These are phyloP conservation scores for Clarias batrachus DNA, from an alignment of 2,113 vertebrate genomes.

Conservation along the genomic window DNA sequence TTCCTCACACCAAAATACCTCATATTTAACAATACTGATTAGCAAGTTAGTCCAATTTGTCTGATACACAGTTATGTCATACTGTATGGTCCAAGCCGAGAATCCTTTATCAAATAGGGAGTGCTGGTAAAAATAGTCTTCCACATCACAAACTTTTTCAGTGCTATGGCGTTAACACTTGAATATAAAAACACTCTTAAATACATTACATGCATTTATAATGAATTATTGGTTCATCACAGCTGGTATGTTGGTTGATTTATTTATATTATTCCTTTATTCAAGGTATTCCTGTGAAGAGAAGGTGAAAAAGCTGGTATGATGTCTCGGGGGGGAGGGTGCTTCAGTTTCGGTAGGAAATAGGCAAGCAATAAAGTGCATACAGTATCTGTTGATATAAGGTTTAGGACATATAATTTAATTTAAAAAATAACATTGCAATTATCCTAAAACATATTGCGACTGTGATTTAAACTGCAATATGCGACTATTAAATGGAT, in stretches of 20 bases:
- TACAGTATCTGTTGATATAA: too few relatives aligned
- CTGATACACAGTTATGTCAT: neutral
- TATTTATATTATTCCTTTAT: too few relatives aligned
- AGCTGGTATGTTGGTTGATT: neutral
- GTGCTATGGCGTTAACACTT: neutral
- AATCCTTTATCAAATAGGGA: neutral
- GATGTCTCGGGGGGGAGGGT: neutral
- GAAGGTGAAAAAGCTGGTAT: neutral
- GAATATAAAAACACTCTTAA: neutral
- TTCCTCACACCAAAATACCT: neutral
- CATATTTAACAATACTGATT: neutral
- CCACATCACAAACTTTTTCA: neutral
- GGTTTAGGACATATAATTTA: too few relatives aligned
- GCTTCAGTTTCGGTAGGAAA: too few relatives aligned
- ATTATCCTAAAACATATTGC: too few relatives aligned
- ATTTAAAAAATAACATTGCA: too few relatives aligned
- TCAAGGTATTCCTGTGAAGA: neutral
- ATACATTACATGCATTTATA: neutral
- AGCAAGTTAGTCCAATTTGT: too few relatives aligned
- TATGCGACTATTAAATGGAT: too few relatives aligned
- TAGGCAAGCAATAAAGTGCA: too few relatives aligned
- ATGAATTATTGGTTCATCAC: neutral
- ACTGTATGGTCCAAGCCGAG: neutral
- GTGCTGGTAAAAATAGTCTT: neutral
- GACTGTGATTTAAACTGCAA: too few relatives aligned